These are phyloP conservation scores for Halichoeres trimaculatus DNA, from an alignment of 2,113 vertebrate genomes.

Conservation along the genomic window DNA sequence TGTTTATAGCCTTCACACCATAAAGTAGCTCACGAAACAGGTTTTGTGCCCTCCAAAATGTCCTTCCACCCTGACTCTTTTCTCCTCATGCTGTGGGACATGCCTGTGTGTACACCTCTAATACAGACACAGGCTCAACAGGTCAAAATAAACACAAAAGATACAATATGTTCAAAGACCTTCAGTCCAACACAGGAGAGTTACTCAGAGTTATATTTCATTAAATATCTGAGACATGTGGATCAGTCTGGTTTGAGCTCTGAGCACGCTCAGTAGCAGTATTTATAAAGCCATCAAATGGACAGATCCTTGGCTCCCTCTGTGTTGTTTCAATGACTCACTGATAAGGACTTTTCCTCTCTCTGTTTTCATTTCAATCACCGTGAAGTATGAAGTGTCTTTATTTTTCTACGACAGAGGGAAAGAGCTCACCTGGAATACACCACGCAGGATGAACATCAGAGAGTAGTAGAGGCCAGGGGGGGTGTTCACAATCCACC, in stretches of 20 bases:
- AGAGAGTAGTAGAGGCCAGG: not conserved
- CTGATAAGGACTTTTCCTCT: not conserved
- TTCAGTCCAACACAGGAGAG: no score
- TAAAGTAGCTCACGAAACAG: not conserved
- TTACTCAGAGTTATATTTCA: no score
- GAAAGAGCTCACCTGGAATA: not conserved
- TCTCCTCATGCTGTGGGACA: not conserved
- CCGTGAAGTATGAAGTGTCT: not conserved
- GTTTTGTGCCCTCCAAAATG: conserved; percentile 3
- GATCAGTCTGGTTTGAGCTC: not conserved
- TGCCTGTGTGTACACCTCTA: not conserved
- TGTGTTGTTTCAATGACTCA: conserved; percentile 5
- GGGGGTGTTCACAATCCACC: not conserved
- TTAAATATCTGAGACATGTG: no score
- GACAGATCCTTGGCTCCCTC: not conserved
- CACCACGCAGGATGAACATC: not conserved
- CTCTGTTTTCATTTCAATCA: not conserved
- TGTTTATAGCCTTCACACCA: conserved; percentile 1
- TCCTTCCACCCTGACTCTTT: not conserved
- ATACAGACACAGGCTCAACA: not conserved
- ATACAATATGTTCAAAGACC: no score
- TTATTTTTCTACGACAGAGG: not conserved
- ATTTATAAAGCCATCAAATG: not conserved
- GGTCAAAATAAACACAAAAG: no score
- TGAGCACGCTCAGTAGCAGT: not conserved